Percentiles rank a stretch among this genome's conserved stretches.
Evolutionary conservation across 2,797 vertebrate genomes (phyloP).

Genomic region (Tapirus indicus): DNA sequence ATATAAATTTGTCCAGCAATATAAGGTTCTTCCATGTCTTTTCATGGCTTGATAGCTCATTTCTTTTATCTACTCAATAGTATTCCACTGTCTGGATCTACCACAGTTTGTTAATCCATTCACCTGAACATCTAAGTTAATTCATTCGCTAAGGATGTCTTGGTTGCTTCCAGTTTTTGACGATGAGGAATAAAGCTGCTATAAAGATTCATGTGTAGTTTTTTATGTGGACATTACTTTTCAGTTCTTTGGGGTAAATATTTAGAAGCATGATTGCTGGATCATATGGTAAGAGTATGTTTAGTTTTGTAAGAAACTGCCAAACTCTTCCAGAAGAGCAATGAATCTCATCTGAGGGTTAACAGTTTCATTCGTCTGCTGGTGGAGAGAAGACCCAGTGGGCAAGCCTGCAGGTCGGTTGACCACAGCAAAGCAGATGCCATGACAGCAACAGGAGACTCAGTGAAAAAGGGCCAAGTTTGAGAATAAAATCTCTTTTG

Average conservation of each 20-base stretch:
- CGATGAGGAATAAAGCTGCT: rapidly evolving
- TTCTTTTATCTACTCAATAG: neutral
- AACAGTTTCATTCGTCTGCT: neutral
- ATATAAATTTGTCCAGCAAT: neutral
- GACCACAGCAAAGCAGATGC: neutral
- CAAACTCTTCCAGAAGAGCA: neutral
- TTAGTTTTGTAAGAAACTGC: neutral
- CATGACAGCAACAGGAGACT: rapidly evolving
- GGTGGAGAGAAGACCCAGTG: neutral
- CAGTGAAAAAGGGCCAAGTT: rapidly evolving
- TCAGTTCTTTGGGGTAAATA: neutral
- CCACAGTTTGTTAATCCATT: rapidly evolving
- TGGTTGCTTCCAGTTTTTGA: neutral
- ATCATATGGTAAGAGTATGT: rapidly evolving
- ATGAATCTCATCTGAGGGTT: neutral
- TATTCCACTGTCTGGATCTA: neutral
- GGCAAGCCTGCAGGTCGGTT: rapidly evolving
- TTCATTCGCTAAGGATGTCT: no score
- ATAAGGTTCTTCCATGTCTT: neutral
- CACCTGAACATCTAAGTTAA: neutral
- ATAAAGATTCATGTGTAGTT: rapidly evolving
- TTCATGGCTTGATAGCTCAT: neutral
- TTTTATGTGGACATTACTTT: neutral
- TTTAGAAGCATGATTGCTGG: no score
- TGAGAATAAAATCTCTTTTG: rapidly evolving